Evolutionary conservation across 2,888 invertebrate genomes (phyloP).

Genomic region (Eupithecia exiguata): DNA sequence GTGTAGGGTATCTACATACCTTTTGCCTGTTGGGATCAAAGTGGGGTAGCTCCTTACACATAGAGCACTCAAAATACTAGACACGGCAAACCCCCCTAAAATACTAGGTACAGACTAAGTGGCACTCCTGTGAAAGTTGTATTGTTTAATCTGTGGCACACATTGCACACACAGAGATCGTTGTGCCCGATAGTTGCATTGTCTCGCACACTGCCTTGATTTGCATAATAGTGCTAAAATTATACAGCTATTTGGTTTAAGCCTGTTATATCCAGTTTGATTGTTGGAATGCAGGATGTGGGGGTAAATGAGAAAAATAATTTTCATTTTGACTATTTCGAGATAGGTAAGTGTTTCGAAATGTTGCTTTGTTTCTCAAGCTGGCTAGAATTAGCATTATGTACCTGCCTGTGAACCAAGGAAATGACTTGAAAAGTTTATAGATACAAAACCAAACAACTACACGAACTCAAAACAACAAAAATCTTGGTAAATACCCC

Average conservation of each 20-base stretch:
- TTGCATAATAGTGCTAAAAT: conserved; percentile 28
- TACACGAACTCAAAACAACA: neutral
- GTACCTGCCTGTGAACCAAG: neutral
- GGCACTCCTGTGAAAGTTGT: neutral
- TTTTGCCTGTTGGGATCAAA: neutral
- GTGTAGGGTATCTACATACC: neutral
- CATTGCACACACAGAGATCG: conserved; percentile 23
- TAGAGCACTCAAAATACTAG: neutral
- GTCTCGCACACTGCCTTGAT: conserved; percentile 23
- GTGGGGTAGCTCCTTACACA: neutral
- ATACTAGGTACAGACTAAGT: neutral
- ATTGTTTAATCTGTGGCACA: neutral
- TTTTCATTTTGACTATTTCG: neutral
- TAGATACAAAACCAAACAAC: neutral
- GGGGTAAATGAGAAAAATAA: neutral
- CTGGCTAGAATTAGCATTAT: neutral
- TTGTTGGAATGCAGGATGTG: neutral
- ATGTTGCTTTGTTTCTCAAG: neutral
- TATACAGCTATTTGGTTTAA: conserved; percentile 18
- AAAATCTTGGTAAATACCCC: neutral
- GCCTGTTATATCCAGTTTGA: neutral
- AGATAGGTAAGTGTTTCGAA: no score
- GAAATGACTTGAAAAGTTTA: neutral
- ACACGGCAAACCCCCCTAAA: neutral
- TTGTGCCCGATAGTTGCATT: conserved; percentile 35